These are phyloP conservation scores for Andrena flavipes DNA, from an alignment of 2,888 invertebrate species.

Conservation along the genomic window DNA sequence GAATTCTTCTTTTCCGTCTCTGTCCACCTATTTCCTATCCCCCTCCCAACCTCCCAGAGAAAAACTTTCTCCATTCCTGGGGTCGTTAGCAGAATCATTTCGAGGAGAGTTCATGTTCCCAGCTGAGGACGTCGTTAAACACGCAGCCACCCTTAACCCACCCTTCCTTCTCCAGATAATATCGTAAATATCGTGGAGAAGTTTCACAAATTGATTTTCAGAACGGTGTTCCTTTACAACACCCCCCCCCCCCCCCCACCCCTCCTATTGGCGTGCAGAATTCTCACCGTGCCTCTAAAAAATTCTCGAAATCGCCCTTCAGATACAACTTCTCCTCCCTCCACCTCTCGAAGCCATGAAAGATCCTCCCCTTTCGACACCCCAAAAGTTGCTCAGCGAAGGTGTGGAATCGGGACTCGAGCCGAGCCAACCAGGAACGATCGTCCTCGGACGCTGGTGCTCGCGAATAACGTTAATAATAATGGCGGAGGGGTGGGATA, in stretches of 20 bases:
- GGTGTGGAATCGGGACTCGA: no score
- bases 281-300: no score
- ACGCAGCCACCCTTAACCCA: not conserved
- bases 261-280: not conserved
- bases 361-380: no score
- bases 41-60: constrained; percentile 12
- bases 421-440: no score
- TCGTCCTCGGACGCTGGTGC: constrained; percentile 2
- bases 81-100: constrained; percentile 68
- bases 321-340: no score
- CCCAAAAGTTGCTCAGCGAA: no score
- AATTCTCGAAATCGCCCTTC: no score
- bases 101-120: constrained; percentile 57
- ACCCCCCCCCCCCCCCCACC: not conserved
- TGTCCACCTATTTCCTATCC: constrained; percentile 60
- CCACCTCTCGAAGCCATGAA: no score
- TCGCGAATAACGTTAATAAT: constrained; percentile 48
- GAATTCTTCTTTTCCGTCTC: constrained; percentile 40
- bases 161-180: constrained; percentile 9
- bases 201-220: constrained; percentile 37
- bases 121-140: constrained; percentile 20
- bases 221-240: not conserved
- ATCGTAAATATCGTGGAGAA: constrained; percentile 38
- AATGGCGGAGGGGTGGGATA: constrained; percentile 40
- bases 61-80: constrained; percentile 67